phyloP scores from a whole-genome alignment of 2,113 vertebrate species.

The Aphelocoma coerulescens region DNA sequence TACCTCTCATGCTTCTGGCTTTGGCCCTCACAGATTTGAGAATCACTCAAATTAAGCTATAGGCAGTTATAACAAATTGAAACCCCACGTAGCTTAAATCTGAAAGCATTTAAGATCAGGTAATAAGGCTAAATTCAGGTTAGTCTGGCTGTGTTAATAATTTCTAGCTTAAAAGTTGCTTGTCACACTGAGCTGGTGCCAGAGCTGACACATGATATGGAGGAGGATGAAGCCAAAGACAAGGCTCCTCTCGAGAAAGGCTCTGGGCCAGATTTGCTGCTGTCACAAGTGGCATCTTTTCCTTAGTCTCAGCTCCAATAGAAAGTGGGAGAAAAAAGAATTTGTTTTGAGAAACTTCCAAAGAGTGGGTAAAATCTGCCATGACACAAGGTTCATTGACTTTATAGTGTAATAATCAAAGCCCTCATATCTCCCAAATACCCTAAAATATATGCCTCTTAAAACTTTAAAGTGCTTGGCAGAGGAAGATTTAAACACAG shows the following conservation, averaged over 20 bases:
- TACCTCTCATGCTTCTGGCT: not conserved
- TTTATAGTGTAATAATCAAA: conserved; percentile 5
- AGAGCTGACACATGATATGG: not conserved
- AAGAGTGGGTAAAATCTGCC: conserved; percentile 4
- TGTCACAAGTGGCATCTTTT: conserved; percentile 24
- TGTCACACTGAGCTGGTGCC: not conserved
- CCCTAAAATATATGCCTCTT: conserved; percentile 13
- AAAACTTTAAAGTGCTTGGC: conserved; percentile 1
- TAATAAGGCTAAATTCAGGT: not conserved
- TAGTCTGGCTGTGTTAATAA: not conserved
- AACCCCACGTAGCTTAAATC: not conserved
- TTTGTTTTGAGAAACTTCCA: not conserved
- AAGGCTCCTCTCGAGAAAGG: not conserved
- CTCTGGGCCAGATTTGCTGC: conserved; percentile 19
- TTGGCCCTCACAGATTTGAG: not conserved
- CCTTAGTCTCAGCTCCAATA: not conserved
- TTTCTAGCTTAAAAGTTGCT: not conserved
- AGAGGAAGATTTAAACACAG: not conserved
- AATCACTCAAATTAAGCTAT: not conserved
- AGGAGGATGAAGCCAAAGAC: not conserved
- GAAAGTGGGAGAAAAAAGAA: not conserved
- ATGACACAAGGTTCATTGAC: not conserved
- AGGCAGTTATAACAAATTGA: not conserved
- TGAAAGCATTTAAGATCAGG: not conserved
- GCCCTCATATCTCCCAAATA: conserved; percentile 9